Base-by-base conservation (phyloP, 2,797 vertebrate species). In the Taenioides sp. region DNA sequence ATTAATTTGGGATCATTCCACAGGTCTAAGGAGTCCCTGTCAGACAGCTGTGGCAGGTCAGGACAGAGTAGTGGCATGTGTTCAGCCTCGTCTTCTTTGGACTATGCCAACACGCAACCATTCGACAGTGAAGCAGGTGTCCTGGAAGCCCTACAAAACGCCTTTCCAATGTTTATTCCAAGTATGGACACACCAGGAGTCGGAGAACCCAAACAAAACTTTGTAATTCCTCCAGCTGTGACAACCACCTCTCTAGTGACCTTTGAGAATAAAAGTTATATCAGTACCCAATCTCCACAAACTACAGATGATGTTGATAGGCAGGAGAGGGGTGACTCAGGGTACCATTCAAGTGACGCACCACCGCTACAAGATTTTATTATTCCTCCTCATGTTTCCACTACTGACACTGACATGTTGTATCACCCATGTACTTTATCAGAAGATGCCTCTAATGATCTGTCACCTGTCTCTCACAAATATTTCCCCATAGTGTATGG, bases 181-280 rank as follows among this genome's bases (percentile, higher is more conserved):
- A 31, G 64, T 18, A 0, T 62, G 5, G 65, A 4, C 23, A 18
- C 59, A 17, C 59, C 10, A n/a, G 52, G 3, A 6, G n/a, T 61
- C 0, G 7, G n/a, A 25, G 72, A 71, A 17, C 2, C 0, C 49
- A 73, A 31, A 66, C 64, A 31, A 22, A 64, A 27, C 0, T 5
- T 55, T 37, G 66, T 71, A 1, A 18, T 69, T 34, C 73, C 58
- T 2, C 0, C 27, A 49, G 3, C 54, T 1, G 6, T 6, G 20
- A 16, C 18, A 1, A 7, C 40, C 16, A 0, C 22, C 4, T 11
- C 7, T 7, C 17, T 17, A 27, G 5, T 66, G 27, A 49, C 0
- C 6, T 70, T 85, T 20, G n/a, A 50, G 5, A 92, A 90, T 57
- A 66, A 2, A 65, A 66, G 65, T 2, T 88, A 89, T 40, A 79